phyloP scores from a whole-genome alignment of 2,113 vertebrate genomes.

The Patagioenas fasciata region DNA sequence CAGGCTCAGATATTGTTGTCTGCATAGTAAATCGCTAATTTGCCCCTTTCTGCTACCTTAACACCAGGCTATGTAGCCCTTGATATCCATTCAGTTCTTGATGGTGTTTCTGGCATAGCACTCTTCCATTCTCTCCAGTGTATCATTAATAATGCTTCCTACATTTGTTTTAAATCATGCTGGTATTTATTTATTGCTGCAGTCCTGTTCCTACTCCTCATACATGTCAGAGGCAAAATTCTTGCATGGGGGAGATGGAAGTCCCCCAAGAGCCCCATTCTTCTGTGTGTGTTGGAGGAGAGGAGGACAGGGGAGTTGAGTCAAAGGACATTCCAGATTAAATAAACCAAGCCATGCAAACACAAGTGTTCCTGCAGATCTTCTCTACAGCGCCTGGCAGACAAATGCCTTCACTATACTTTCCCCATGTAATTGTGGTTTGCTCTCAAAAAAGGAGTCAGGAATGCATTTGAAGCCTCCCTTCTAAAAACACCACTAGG shows the following conservation, averaged over 20 bases:
- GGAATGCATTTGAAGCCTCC: conserved; percentile 10
- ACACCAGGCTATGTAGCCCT: not conserved
- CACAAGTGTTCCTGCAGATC: not conserved
- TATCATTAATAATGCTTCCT: conserved; percentile 33
- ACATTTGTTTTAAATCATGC: conserved; percentile 50
- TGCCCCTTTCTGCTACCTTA: not conserved
- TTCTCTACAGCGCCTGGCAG: not conserved
- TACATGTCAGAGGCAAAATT: conserved; percentile 37
- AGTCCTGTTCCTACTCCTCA: not conserved
- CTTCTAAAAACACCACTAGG: not conserved
- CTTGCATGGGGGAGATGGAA: conserved; percentile 12
- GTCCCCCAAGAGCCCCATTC: conserved; percentile 28
- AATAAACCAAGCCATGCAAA: not conserved
- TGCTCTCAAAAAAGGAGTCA: not conserved
- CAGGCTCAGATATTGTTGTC: not conserved
- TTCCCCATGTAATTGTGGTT: conserved; percentile 18
- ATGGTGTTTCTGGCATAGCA: conserved; percentile 29
- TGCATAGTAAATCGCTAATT: not conserved
- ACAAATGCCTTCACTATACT: not conserved
- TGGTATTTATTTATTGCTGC: conserved; percentile 48
- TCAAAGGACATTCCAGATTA: conserved; percentile 29
- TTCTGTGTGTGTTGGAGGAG: not conserved
- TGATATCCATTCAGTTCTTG: conserved; percentile 4
- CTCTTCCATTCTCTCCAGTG: not conserved
- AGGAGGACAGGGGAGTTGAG: not conserved